Evolutionary conservation across 35 echinoderm and acorn worm genomes (phyloP), one percentile per base, ranked within the genome.

Genomic region (Heliocidaris tuberculata): DNA sequence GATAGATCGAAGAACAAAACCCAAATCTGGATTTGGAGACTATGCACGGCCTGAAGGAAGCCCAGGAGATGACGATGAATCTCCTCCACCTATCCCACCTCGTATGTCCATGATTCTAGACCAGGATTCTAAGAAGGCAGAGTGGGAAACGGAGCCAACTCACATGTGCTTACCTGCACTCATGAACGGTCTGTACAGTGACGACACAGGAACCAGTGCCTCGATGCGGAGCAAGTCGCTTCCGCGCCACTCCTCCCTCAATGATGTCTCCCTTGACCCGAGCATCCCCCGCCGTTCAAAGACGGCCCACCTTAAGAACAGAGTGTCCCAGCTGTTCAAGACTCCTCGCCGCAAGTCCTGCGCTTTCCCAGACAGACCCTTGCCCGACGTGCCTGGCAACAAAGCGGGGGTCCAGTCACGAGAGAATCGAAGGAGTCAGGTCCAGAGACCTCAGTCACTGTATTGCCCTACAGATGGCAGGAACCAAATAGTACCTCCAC

Each of bases 271-370:
- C 30, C 9, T 93, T 30, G 91, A 93, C 50, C 91, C 91, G 4
- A 52, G 91, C 50, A 48, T 49, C 31, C 91, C 91, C 13, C 47
- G 91, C n/a, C 47, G 91, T 30, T 93, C 91, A 49, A 93, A 93
- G 91, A 93, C 91, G 91, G 91, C 91, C 17, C 91, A 93, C 91
- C 50, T 93, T 27, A 93, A 59, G 91, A 93, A 93, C 50, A 49
- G 91, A 59, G 91, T 93, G 49, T 93, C 91, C 21, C 91, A 93
- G n/a, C 91, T 93, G 48, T 93, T 93, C 30, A 93, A 93, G 91
- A 49, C 91, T 30, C 91, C 47, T 5, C 91, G 91, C 50, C 91
- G 91, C 21, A 93, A 93, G 50, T 93, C 91, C 48, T 93, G 91
- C 21, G 91, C 91, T 12, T 93, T 93, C 24, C 91, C 91, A 13